Evolutionary conservation across 2,113 vertebrate species (phyloP), one percentile per base, ranked within the genome.

Genomic region (Grallaria varia): DNA sequence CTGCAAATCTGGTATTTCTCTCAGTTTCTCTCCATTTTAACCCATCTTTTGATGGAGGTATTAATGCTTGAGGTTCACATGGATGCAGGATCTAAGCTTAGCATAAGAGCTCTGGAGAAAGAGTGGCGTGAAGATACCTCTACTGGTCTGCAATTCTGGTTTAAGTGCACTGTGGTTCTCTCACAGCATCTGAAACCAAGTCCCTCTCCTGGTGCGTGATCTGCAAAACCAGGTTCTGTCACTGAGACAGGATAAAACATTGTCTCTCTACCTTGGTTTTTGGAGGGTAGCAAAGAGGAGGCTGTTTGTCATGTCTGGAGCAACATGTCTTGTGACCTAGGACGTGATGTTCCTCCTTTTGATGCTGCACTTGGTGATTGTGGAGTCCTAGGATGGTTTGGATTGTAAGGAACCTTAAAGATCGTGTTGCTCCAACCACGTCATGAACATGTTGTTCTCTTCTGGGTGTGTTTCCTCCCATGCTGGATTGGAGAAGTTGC

Each of bases 21-120:
- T n/a, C n/a, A n/a, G n/a, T n/a, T n/a, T n/a, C n/a, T 47, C 12
- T 63, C 9, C 1, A 5, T 11, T 71, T 30, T 19, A 60, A 25
- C 2, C 3, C 2, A 0, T 22, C 21, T 63, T 72, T n/a, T 0
- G 1, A 0, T 31, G 33, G 33, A 42, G 19, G 5, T 25, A 28
- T 15, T 22, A 8, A 8, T 19, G 15, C 44, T 56, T 30, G 40
- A 37, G 31, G 13, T 31, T 73, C 20, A 1, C 0, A 1, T 12
- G 16, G 14, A 60, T 53, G 52, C 14, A 13, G 19, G 30, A 10
- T 40, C 7, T 55, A 20, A 78, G 39, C 8, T 62, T 30, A 50
- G 14, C 1, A 1, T 10, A 8, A 66, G 66, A 58, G 19, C 4
- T 62, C 7, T 62, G 4, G n/a, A 45, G 73, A 30, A 52, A 12